Base-by-base conservation (phyloP, 2,113 vertebrate genomes). In the Cyanoramphus novaezelandiae region DNA sequence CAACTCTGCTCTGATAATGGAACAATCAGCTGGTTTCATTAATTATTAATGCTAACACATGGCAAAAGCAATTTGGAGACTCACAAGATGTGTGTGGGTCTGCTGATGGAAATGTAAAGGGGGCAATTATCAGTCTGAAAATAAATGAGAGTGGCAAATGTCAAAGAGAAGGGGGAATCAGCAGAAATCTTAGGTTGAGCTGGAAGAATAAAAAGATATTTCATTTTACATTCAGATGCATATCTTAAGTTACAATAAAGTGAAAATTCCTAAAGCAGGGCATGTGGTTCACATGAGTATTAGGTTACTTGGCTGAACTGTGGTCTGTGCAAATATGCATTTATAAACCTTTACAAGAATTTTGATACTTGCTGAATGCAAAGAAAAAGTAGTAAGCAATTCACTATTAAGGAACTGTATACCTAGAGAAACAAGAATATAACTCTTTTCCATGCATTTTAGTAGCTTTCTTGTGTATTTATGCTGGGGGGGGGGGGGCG, bases 41-140 rank as follows among this genome's bases (percentile, higher is more conserved):
- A 76, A 96, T 97, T 95, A 96, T 97, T 97, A 76, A 96, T 80
- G 82, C n/a, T 31, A 91, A 92, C 95, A 97, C 88, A 95, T 92
- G 94, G 95, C 88, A 91, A 78, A 90, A 92, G 71, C 82, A 81
- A 62, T 90, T 44, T 88, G 88, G 60, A 82, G 86, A 82, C 64
- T 86, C 20, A 15, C 35, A 65, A 77, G 43, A 43, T 59, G 50
- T 13, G 25, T 29, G 68, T 7, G 80, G 76, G 46, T 92, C 90
- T 92, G 76, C 13, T 79, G 69, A 47, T 90, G 88, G 77, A 90
- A 90, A 86, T 68, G 76, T 68, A 86, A 83, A 90, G 60, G 88
- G 86, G 25, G 44, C 67, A 94, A 81, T 86, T 95, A 90, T 8
- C 80, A 75, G n/a, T 19, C 41, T 84, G 83, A 86, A 79, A 95